Base-by-base conservation (phyloP, 2,888 invertebrate genomes). In the Craniophora ligustri region DNA sequence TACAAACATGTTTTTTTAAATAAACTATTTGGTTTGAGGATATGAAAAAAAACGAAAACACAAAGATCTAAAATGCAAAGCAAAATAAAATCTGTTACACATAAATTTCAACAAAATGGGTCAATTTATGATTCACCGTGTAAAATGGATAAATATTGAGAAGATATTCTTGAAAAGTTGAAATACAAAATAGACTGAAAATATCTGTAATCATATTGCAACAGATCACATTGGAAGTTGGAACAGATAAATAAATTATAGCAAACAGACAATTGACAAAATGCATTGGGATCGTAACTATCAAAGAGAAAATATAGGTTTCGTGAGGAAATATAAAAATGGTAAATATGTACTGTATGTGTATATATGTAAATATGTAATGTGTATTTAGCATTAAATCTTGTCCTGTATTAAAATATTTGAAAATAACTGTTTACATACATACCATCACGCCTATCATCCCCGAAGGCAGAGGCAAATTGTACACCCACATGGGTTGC, bases 131-230 rank as follows among this genome's bases (percentile, higher is more conserved):
- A 5, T 54, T 44, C 21, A 23, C 13, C 1, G 21, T 26, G 2
- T 16, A 39, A 11, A 39, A 23, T 7, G 6, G 15, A 48, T 51
- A 34, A 57, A 48, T 31, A 40, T 44, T 14, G 8, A 36, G 7
- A 4, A 31, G 6, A 14, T n/a, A n/a, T 46, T 18, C 40, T 6
- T 34, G 14, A 38, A 39, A 16, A 21, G 15, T 6, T 15, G 5
- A 16, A 5, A 26, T 5, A 1, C 0, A 5, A 54, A 26, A 23
- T 61, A 7, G 30, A 40, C 45, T 14, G 1, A 54, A 40, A 30
- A 23, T 15, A 54, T 19, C 2, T 5, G 19, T 5, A 18, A 38
- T 16, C 0, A 30, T 41, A 30, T 48, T 30, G 1, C 31, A 32
- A 44, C n/a, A 26, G 44, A 18, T 7, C 2, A 10, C 32, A 28